A percentile compares a stretch with the other conserved stretches of the same genome.
Evolutionary conservation across 2,888 invertebrate species (phyloP).

Genomic region (Cataglyphis rosenhaueri): DNA sequence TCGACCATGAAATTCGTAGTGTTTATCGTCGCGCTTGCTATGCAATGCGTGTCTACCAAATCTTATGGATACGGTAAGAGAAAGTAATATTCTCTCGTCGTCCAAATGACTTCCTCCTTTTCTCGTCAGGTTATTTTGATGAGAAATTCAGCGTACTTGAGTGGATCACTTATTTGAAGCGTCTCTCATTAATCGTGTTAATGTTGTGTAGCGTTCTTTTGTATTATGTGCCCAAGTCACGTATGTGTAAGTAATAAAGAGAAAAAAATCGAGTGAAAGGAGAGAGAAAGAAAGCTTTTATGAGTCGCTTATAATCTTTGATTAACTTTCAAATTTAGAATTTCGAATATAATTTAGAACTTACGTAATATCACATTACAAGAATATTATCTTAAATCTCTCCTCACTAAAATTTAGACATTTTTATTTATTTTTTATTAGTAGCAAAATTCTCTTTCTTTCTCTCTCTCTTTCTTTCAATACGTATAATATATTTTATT

Average conservation of each 20-base stretch:
- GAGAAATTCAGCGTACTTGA: conserved; percentile 62
- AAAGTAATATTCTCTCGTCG: conserved; percentile 53
- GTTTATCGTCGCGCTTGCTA: conserved; percentile 54
- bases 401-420: not conserved
- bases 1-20: conserved; percentile 67
- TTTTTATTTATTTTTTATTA: not conserved
- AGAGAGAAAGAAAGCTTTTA: conserved; percentile 6
- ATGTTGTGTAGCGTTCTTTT: conserved; percentile 74
- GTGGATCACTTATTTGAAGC: conserved; percentile 77
- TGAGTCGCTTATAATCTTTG: not conserved
- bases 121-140: conserved; percentile 61
- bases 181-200: conserved; percentile 69
- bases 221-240: conserved; percentile 80
- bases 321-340: not conserved
- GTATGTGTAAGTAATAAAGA: conserved; percentile 77
- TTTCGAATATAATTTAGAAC: not conserved
- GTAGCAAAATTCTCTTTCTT: not conserved
- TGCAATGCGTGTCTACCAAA: conserved; percentile 63
- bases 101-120: conserved; percentile 44
- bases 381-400: not conserved
- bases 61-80: conserved; percentile 69
- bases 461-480: not conserved
- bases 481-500: not conserved
- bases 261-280: conserved; percentile 17
- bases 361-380: not conserved